phyloP scores from a whole-genome alignment of 2,797 vertebrate species.

The Cheirogaleus major region DNA sequence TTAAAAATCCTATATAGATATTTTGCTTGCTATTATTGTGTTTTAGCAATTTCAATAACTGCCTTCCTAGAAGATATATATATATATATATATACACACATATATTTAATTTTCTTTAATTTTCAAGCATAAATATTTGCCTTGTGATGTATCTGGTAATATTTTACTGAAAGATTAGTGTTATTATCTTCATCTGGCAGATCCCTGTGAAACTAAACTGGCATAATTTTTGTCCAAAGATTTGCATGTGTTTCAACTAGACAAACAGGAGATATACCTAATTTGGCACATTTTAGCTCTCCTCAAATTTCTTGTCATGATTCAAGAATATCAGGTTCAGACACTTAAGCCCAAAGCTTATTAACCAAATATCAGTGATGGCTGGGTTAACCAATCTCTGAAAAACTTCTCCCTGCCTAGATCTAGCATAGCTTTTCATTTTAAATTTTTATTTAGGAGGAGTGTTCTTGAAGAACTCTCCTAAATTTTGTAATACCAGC shows the following conservation, averaged over 20 bases:
- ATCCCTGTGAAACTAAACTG: neutral
- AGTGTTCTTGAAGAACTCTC: neutral
- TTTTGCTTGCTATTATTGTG: neutral
- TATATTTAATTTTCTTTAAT: neutral
- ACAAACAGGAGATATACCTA: neutral
- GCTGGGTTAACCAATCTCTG: neutral
- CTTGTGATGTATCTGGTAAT: neutral
- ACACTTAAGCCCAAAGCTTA: neutral
- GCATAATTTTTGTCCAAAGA: neutral
- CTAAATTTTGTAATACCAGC: neutral
- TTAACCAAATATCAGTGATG: neutral
- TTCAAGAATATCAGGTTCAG: neutral
- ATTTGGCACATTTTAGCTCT: neutral
- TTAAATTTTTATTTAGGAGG: neutral
- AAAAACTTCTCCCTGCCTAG: neutral
- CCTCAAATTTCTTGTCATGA: neutral
- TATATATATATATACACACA: neutral
- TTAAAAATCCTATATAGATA: neutral
- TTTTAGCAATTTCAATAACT: neutral
- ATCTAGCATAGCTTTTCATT: neutral
- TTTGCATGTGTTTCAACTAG: neutral
- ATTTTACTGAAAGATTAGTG: neutral
- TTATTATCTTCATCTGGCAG: neutral
- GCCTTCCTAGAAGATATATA: neutral
- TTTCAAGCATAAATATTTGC: neutral